A percentile compares a stretch with the other conserved stretches of the same genome.
Evolutionary conservation across 2,888 invertebrate genomes (phyloP).

Genomic region (Rhagium mordax): DNA sequence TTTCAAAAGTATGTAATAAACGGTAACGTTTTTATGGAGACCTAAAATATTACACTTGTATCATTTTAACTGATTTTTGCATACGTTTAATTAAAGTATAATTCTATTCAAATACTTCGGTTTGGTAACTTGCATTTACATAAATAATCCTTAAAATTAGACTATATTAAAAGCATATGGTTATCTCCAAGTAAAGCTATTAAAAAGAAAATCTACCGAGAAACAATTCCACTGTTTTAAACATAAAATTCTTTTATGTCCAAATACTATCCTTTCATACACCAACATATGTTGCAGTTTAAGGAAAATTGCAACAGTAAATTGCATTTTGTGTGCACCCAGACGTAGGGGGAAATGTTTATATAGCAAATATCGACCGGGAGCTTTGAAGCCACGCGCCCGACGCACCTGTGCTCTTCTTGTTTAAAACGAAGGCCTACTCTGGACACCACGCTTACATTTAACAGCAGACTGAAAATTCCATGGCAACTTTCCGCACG

Average conservation of each 20-base stretch:
- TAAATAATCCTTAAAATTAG: no score
- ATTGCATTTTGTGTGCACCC: constrained; percentile 32
- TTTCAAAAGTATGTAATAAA: no score
- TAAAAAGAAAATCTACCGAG: constrained; percentile 1
- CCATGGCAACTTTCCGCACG: not conserved
- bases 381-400: constrained; percentile 25
- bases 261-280: constrained; percentile 25
- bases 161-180: not conserved
- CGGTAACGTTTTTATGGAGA: no score
- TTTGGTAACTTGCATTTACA: no score
- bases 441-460: not conserved
- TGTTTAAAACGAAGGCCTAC: not conserved
- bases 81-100: no score
- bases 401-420: constrained; percentile 29
- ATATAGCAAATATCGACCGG: constrained; percentile 33
- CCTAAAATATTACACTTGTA: no score
- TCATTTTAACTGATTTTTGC: no score
- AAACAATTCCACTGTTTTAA: constrained; percentile 15
- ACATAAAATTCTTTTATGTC: constrained; percentile 23
- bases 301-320: constrained; percentile 34
- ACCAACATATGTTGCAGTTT: constrained; percentile 25
- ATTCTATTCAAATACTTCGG: no score
- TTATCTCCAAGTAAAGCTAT: not conserved
- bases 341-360: constrained; percentile 23
- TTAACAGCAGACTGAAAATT: not conserved